phyloP scores from a whole-genome alignment of 1,140 invertebrate species.

The Oncopeltus fasciatus region DNA sequence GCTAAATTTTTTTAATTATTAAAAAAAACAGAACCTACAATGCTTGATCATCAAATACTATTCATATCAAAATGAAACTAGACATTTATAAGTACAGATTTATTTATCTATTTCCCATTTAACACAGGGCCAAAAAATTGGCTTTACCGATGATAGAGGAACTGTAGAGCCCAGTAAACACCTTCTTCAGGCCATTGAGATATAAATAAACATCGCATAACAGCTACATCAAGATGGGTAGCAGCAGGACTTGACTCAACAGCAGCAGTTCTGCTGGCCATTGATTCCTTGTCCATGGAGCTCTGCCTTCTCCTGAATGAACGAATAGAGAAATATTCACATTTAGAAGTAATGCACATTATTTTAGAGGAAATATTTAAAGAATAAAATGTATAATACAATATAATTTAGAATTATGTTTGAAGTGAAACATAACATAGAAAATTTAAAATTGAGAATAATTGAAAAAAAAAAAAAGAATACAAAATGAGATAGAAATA shows the following conservation, averaged over 20 bases:
- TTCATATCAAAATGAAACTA: slow-evolving; percentile 3
- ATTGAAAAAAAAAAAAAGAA: too few relatives aligned
- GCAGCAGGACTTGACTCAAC: slow-evolving; percentile 50
- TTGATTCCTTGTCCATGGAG: slow-evolving; percentile 37
- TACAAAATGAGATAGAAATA: too few relatives aligned
- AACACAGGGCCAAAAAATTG: background rate
- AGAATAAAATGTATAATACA: too few relatives aligned
- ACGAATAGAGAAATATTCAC: slow-evolving; percentile 11
- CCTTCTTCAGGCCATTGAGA: slow-evolving; percentile 96
- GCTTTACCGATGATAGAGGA: slow-evolving; percentile 68
- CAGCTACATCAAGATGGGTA: slow-evolving; percentile 90
- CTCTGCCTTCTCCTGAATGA: slow-evolving; percentile 27
- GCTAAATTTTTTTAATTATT: too few relatives aligned
- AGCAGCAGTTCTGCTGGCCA: slow-evolving; percentile 28
- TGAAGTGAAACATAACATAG: too few relatives aligned
- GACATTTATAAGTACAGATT: slow-evolving; percentile 1
- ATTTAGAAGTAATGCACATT: background rate
- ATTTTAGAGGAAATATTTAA: too few relatives aligned
- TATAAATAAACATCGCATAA: slow-evolving; percentile 89
- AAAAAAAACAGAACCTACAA: too few relatives aligned
- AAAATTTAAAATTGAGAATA: too few relatives aligned
- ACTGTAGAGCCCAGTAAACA: slow-evolving; percentile 92
- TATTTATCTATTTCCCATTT: slow-evolving; percentile 7
- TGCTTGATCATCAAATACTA: background rate
- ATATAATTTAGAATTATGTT: too few relatives aligned